These are phyloP conservation scores for Crenuchus spilurus DNA, from an alignment of 2,797 vertebrate genomes.

Conservation along the genomic window DNA sequence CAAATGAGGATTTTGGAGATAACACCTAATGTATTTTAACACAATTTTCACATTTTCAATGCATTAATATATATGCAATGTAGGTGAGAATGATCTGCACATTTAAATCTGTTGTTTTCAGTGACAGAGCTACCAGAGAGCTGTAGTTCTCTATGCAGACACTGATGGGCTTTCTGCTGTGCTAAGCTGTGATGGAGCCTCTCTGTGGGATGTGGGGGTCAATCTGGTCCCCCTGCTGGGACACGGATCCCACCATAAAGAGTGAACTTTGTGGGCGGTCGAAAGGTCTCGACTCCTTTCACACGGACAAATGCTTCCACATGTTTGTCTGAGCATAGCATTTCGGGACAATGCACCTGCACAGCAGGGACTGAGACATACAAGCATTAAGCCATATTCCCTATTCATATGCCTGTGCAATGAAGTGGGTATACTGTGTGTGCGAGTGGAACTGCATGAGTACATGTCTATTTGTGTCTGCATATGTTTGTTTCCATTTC, in stretches of 20 bases:
- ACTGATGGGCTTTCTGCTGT: neutral
- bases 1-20: too few relatives aligned
- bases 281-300: slow-evolving; percentile 40
- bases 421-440: neutral
- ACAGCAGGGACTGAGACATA: slow-evolving; percentile 29
- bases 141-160: neutral
- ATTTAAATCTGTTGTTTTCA: too few relatives aligned
- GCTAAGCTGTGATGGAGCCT: slow-evolving; percentile 18
- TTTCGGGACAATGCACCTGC: slow-evolving; percentile 32
- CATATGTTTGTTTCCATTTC: neutral
- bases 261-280: slow-evolving; percentile 35
- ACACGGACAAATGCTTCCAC: slow-evolving; percentile 45
- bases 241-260: slow-evolving; percentile 24
- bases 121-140: neutral
- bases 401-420: neutral
- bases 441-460: neutral
- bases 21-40: too few relatives aligned
- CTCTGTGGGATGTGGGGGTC: slow-evolving; percentile 30
- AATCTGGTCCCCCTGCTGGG: slow-evolving; percentile 37
- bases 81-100: too few relatives aligned
- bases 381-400: neutral
- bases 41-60: too few relatives aligned
- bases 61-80: too few relatives aligned
- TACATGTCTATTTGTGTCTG: neutral
- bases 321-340: slow-evolving; percentile 36